Percentiles rank a stretch among this genome's conserved stretches.
Conservation (phyloP, 2,113 vertebrate genomes). For the Cheirogaleus medius region DNA sequence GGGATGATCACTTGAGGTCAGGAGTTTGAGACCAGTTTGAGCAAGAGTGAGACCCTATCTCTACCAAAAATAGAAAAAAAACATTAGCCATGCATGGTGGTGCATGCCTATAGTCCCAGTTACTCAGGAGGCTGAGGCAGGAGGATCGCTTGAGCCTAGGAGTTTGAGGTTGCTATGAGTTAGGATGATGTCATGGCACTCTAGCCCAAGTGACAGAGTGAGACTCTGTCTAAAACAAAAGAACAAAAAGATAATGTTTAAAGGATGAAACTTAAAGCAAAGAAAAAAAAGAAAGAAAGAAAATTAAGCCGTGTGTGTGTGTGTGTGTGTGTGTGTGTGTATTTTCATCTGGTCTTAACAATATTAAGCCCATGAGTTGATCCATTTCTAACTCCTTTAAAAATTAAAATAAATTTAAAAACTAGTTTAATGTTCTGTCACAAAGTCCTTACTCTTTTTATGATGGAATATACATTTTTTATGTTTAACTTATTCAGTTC, state of each 20-base stretch:
- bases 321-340: neutral
- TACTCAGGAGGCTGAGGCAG: no score
- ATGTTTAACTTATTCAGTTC: neutral
- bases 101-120: no score
- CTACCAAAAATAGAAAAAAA: no score
- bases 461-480: neutral
- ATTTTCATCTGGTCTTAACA: neutral
- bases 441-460: neutral
- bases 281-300: neutral
- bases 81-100: no score
- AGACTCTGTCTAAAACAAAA: no score
- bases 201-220: no score
- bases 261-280: neutral
- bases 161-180: no score
- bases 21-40: no score
- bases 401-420: neutral
- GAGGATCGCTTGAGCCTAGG: no score
- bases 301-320: neutral
- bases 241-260: neutral
- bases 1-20: no score
- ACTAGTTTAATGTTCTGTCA: neutral
- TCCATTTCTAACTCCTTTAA: neutral
- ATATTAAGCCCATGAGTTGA: neutral
- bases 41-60: no score
- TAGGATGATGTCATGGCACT: no score